These are phyloP conservation scores for Cololabis saira DNA, from an alignment of 2,113 vertebrate genomes.

Conservation along the genomic window DNA sequence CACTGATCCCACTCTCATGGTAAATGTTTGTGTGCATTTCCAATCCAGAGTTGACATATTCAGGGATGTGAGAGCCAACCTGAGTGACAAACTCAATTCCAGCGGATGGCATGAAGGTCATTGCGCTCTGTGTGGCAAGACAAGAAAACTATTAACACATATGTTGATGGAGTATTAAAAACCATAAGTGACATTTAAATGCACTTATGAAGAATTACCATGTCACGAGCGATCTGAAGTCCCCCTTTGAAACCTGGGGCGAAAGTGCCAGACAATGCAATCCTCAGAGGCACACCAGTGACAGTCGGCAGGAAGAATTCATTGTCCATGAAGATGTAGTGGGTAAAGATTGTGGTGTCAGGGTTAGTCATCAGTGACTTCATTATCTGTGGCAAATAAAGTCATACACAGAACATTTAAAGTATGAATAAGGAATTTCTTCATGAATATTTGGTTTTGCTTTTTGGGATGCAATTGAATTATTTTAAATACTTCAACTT, in stretches of 20 bases:
- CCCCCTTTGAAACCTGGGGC: conserved; percentile 87
- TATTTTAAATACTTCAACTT: conserved; percentile 23
- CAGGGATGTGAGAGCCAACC: conserved; percentile 86
- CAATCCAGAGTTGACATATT: conserved; percentile 85
- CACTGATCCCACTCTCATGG: conserved; percentile 86
- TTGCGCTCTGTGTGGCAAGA: conserved; percentile 75
- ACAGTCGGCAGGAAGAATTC: conserved; percentile 92
- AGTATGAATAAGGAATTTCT: neutral
- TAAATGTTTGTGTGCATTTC: conserved; percentile 90
- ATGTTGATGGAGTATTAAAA: neutral
- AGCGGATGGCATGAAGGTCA: conserved; percentile 88
- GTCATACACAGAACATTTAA: neutral
- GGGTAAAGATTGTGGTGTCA: conserved; percentile 87
- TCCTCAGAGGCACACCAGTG: conserved; percentile 88
- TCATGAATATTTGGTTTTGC: too few relatives aligned
- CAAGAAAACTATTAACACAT: neutral
- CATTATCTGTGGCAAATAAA: conserved; percentile 60
- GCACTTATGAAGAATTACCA: conserved; percentile 68
- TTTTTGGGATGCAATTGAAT: neutral
- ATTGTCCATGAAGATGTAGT: conserved; percentile 97
- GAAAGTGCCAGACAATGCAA: conserved; percentile 88
- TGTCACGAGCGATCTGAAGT: conserved; percentile 79
- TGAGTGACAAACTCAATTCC: conserved; percentile 88
- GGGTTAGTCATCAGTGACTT: conserved; percentile 82
- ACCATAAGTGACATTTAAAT: neutral